Evolutionary conservation across 2,888 invertebrate species (phyloP).

Genomic region (Cheiracanthium punctorium): DNA sequence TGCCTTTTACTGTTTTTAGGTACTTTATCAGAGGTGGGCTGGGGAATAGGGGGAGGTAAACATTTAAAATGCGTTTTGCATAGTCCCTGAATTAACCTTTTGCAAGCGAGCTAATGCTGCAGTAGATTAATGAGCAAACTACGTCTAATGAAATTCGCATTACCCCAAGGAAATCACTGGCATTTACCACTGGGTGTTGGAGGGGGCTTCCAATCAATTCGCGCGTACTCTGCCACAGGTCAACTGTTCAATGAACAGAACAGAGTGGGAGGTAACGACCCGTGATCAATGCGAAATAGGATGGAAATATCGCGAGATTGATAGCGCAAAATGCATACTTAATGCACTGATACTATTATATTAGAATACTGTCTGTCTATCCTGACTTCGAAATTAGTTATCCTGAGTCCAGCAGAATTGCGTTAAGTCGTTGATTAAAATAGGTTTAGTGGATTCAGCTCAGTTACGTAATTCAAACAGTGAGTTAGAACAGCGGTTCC

Average conservation of each 20-base stretch:
- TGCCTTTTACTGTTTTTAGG: conserved; percentile 42
- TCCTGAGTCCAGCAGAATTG: too few relatives aligned
- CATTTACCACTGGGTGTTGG: conserved; percentile 50
- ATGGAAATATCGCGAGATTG: neutral
- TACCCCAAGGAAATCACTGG: conserved; percentile 64
- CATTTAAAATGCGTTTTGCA: conserved; percentile 68
- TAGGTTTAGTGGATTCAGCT: too few relatives aligned
- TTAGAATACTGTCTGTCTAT: too few relatives aligned
- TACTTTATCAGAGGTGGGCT: conserved; percentile 21
- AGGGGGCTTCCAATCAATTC: conserved; percentile 39
- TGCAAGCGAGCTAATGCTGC: conserved; percentile 57
- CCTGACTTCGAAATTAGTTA: too few relatives aligned
- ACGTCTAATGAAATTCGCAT: conserved; percentile 67
- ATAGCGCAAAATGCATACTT: neutral
- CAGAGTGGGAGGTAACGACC: neutral
- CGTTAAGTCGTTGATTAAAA: too few relatives aligned
- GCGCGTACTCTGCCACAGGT: neutral
- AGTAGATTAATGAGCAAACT: conserved; percentile 63
- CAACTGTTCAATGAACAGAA: conserved; percentile 14
- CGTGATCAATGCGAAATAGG: neutral
- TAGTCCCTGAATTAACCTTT: conserved; percentile 33
- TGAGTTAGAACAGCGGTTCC: too few relatives aligned
- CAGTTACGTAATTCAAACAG: too few relatives aligned
- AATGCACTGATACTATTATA: neutral
- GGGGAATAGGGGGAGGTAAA: conserved; percentile 31